Conservation (phyloP, 2,888 invertebrate species). For the Lucinisca nassula region DNA sequence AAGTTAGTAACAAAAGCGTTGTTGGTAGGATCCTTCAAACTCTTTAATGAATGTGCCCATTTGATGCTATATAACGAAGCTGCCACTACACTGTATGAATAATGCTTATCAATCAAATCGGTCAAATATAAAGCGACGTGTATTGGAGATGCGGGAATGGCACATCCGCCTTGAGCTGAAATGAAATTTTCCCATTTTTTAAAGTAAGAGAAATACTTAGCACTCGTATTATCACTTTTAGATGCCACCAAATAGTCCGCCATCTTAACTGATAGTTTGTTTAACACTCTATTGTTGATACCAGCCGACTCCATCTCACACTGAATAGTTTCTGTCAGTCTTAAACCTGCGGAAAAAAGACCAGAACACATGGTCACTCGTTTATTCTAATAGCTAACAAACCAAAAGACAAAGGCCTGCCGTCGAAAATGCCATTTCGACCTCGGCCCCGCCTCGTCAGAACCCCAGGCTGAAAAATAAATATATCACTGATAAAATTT, state of each 20-base stretch:
- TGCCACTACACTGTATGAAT: conserved; percentile 32
- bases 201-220: conserved; percentile 44
- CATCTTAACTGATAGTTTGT: conserved; percentile 35
- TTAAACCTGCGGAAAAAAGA: conserved; percentile 17
- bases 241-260: conserved; percentile 22
- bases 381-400: conserved; percentile 30
- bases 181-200: conserved; percentile 50
- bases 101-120: conserved; percentile 28
- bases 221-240: conserved; percentile 45
- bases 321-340: conserved; percentile 5
- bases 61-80: conserved; percentile 19
- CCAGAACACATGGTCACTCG: background rate
- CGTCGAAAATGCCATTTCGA: conserved; percentile 47
- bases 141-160: conserved; percentile 47
- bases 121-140: conserved; percentile 42
- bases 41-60: conserved; percentile 9
- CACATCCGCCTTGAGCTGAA: background rate
- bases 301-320: conserved; percentile 16
- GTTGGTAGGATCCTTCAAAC: conserved; percentile 20
- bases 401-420: conserved; percentile 34
- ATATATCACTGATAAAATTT: conserved; percentile 18
- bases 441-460: conserved; percentile 34
- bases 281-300: background rate
- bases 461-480: conserved; percentile 20
- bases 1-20: background rate